Evolutionary conservation across 2,113 vertebrate genomes (phyloP).

Genomic region (Hassar affinis): DNA sequence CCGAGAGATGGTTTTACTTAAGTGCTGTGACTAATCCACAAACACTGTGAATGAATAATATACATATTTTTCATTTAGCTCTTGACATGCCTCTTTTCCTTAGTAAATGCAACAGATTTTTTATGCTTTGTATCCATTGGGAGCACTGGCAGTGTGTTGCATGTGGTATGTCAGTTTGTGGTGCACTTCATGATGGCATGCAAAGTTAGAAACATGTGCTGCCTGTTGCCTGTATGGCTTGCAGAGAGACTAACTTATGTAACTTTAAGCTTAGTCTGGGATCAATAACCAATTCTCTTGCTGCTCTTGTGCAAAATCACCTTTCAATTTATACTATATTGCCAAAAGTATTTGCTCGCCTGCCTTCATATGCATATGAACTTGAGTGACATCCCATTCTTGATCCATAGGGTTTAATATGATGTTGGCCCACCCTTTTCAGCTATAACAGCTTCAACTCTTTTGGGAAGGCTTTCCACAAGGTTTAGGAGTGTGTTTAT

Average conservation of each 20-base stretch:
- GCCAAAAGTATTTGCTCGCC: no score
- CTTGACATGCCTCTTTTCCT: constrained; percentile 45
- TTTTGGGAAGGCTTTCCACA: no score
- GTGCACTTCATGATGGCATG: constrained; percentile 27
- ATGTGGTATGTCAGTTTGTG: constrained; percentile 48
- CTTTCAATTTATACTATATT: not conserved
- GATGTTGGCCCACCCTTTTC: no score
- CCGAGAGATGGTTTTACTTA: constrained; percentile 64
- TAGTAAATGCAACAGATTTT: constrained; percentile 56
- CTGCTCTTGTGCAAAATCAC: not conserved
- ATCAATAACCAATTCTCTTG: constrained; percentile 3
- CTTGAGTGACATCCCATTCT: no score
- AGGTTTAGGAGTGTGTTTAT: no score
- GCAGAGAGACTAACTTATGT: not conserved
- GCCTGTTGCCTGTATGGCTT: constrained; percentile 12
- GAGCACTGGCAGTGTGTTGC: constrained; percentile 6
- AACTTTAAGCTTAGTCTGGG: not conserved
- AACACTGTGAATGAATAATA: constrained; percentile 50
- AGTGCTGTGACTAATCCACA: constrained; percentile 53
- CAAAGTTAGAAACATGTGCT: constrained; percentile 32
- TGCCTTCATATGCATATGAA: no score
- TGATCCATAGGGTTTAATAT: no score
- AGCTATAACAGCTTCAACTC: no score
- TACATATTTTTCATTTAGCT: constrained; percentile 52
- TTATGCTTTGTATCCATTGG: constrained; percentile 26